phyloP scores from a whole-genome alignment of 2,888 invertebrate genomes.

The Odontomyia ornata region DNA sequence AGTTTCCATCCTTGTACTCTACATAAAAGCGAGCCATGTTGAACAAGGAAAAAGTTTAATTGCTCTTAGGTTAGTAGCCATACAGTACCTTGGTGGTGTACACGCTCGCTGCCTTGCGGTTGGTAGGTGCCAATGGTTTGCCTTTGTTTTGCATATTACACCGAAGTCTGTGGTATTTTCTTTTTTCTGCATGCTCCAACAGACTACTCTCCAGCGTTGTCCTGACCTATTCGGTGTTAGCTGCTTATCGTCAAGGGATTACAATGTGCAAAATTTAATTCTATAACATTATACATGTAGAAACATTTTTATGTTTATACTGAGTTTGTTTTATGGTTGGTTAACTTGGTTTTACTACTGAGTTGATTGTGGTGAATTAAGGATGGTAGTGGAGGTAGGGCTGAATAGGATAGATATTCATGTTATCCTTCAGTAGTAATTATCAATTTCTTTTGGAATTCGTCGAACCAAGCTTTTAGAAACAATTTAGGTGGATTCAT shows the following conservation, averaged over 20 bases:
- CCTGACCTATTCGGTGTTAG: background rate
- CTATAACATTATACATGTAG: background rate
- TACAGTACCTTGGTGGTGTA: too few species aligned
- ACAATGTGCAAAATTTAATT: conserved; percentile 16
- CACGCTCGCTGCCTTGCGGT: background rate
- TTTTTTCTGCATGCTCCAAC: background rate
- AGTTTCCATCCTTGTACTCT: background rate
- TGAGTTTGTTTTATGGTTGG: too few species aligned
- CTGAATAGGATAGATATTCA: too few species aligned
- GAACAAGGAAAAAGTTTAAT: conserved; percentile 22
- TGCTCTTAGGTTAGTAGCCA: conserved; percentile 15
- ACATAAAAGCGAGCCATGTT: background rate
- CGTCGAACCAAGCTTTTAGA: too few species aligned
- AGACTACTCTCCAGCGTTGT: background rate
- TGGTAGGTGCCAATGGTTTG: conserved; percentile 27
- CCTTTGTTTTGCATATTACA: conserved; percentile 7
- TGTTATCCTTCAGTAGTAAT: too few species aligned
- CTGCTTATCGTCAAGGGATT: background rate
- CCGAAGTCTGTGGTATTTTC: background rate
- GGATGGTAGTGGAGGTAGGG: too few species aligned
- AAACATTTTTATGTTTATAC: too few species aligned
- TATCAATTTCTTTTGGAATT: too few species aligned
- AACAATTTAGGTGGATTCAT: too few species aligned
- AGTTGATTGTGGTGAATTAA: too few species aligned
- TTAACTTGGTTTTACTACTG: too few species aligned